A percentile compares a stretch with the other conserved stretches of the same genome.
These are phyloP conservation scores for Scolanthus callimorphus DNA, from an alignment of 92 coral and sea anemone genomes.

Conservation along the genomic window DNA sequence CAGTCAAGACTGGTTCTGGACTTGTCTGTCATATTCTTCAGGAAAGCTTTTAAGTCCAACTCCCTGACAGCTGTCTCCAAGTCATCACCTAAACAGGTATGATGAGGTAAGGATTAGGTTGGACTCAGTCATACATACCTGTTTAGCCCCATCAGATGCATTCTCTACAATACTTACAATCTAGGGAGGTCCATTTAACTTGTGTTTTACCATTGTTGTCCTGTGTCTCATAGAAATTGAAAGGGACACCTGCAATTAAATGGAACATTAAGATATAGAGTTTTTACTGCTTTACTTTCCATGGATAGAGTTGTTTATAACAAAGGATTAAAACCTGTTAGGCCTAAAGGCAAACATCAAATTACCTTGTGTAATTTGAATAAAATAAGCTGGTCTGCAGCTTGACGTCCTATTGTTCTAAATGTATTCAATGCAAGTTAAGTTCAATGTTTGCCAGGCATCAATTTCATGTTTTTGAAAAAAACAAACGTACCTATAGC, in stretches of 20 bases:
- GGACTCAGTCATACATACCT: not conserved
- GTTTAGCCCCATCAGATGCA: not conserved
- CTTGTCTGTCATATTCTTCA: constrained; percentile 7
- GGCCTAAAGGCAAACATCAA: too few relatives aligned
- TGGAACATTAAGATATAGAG: too few relatives aligned
- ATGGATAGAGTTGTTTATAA: too few relatives aligned
- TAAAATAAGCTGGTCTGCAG: too few relatives aligned
- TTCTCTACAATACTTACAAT: not conserved
- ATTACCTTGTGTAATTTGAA: too few relatives aligned
- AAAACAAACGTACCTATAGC: too few relatives aligned
- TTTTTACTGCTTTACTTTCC: too few relatives aligned
- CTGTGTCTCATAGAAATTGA: constrained; percentile 6
- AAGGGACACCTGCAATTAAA: constrained; percentile 17
- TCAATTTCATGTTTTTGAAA: too few relatives aligned
- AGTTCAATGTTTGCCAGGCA: too few relatives aligned
- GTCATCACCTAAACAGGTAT: constrained; percentile 13
- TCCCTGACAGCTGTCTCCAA: constrained; percentile 1
- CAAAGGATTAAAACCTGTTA: too few relatives aligned
- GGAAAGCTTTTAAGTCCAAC: constrained; percentile 4
- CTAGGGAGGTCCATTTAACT: constrained; percentile 9
- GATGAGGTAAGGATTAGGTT: not conserved
- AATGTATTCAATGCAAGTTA: too few relatives aligned
- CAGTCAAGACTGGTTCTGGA: constrained; percentile 5
- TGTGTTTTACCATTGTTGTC: constrained; percentile 15
- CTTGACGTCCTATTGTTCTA: too few relatives aligned